Evolutionary conservation across 2,797 vertebrate species (phyloP), one percentile per base, ranked within the genome.

Genomic region (Xiphorhynchus erythropygius): DNA sequence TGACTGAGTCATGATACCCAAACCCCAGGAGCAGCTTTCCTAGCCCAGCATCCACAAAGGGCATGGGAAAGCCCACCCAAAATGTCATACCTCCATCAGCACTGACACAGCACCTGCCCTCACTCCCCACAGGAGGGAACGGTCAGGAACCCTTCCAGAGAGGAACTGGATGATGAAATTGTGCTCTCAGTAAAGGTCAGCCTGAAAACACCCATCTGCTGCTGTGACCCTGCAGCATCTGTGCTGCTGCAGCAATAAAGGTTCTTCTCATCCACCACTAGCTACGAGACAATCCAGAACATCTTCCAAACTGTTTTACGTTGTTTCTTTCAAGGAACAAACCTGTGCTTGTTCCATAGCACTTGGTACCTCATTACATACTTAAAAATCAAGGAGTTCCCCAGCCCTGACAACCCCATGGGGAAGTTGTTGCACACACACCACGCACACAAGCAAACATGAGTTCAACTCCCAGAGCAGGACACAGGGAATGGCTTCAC

Each of bases 41-140:
- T 28, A 50, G 71, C 63, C 64, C 23, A 3, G 83, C 74, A 74
- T 32, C 11, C 59, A 79, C 22, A 67, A 33, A 73, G 50, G 60
- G 28, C 71, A 67, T 53, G 35, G 41, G 11, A 82, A 84, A 90
- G 30, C 64, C 25, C 59, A 15, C 76, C 53, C 7, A 0, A 44
- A 82, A 44, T 3, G 6, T 52, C 47, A 22, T 18, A 71, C 10
- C 10, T 27, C 37, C 24, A 8, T 1, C 63, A 64, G 39, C 53
- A 80, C 14, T 59, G 56, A 60, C 47, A 33, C 71, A 64, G 60
- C 9, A 32, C 16, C 49, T 37, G 75, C 52, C 57, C 50, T 39
- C 0, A 0, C 30, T 78, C 7, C 30, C 18, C 0, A 3, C 0
- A 0, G 44, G 18, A 76, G 49, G 68, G 49, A 69, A 84, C 6